These are phyloP conservation scores for Hystrix cristata DNA, from an alignment of 2,113 vertebrate species.

Conservation along the genomic window DNA sequence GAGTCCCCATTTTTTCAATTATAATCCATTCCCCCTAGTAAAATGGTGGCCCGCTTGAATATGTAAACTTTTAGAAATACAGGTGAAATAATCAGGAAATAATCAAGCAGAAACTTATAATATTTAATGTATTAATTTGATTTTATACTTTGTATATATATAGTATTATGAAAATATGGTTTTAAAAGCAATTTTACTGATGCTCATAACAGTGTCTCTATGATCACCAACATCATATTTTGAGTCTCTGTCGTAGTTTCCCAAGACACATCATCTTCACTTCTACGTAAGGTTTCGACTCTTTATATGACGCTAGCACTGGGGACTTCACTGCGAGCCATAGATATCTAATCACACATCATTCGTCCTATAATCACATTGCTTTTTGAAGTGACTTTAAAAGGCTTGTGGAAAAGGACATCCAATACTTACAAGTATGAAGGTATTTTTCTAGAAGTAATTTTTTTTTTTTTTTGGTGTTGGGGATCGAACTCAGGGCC, in stretches of 20 bases:
- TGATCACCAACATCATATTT: constrained; percentile 12
- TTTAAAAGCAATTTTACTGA: not conserved
- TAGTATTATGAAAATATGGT: not conserved
- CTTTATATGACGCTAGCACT: not conserved
- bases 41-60: constrained; percentile 22
- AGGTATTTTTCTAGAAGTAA: constrained; percentile 43
- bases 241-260: constrained; percentile 42
- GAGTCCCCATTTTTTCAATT: not conserved
- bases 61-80: constrained; percentile 39
- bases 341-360: not conserved
- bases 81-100: not conserved
- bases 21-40: not conserved
- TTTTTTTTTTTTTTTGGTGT: not conserved
- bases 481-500: too few species aligned
- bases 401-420: constrained; percentile 44
- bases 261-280: not conserved
- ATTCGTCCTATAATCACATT: constrained; percentile 43
- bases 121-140: constrained; percentile 21
- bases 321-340: constrained; percentile 32
- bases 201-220: not conserved
- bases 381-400: constrained; percentile 42
- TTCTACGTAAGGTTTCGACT: constrained; percentile 28
- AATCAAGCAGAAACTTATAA: not conserved
- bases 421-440: constrained; percentile 17
- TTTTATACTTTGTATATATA: constrained; percentile 7